Conservation (phyloP, 2,888 invertebrate species). For the Melanargia galathea region DNA sequence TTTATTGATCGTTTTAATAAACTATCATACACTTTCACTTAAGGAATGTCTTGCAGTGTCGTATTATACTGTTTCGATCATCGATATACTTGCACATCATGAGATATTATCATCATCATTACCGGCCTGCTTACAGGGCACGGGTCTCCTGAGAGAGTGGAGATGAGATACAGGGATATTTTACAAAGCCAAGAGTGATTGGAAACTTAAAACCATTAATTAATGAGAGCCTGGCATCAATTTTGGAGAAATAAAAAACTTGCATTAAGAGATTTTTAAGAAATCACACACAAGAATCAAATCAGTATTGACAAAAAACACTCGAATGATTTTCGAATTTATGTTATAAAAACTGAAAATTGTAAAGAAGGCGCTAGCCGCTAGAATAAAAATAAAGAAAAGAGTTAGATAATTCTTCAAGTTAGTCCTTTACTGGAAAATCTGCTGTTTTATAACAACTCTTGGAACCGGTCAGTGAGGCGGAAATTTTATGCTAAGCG, state of each 20-base stretch:
- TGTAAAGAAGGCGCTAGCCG: too few species aligned
- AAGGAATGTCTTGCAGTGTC: constrained; percentile 15
- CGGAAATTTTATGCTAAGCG: neutral
- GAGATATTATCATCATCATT: too few species aligned
- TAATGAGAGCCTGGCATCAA: neutral
- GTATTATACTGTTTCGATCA: neutral
- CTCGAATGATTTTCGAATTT: too few species aligned
- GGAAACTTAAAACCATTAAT: too few species aligned
- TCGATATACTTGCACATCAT: neutral
- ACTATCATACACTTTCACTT: constrained; percentile 23
- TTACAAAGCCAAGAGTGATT: too few species aligned
- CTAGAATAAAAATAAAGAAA: too few species aligned
- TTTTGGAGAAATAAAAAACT: neutral
- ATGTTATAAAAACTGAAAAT: too few species aligned
- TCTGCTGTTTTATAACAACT: neutral
- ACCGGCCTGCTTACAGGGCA: too few species aligned
- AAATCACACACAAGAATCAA: too few species aligned
- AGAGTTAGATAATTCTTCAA: neutral
- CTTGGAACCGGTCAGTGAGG: neutral
- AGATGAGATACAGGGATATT: neutral
- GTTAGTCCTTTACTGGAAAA: neutral
- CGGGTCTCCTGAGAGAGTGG: neutral
- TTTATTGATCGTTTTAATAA: constrained; percentile 24
- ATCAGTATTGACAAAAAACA: too few species aligned
- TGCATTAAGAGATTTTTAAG: neutral